Base-by-base conservation (phyloP, 2,113 vertebrate genomes). In the Rhinolophus ferrumequinum region DNA sequence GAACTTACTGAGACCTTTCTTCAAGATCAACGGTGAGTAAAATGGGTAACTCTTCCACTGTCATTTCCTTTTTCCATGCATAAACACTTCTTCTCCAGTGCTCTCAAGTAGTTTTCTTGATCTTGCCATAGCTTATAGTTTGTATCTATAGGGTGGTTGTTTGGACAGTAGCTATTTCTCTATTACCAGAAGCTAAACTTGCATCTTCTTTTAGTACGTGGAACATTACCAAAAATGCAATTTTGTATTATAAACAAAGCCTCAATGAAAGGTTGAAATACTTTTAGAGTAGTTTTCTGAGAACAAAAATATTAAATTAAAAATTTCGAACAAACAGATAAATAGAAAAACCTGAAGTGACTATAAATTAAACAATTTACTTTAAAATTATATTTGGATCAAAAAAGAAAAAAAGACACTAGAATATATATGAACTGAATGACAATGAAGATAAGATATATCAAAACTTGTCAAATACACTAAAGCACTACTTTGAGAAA, bases 261-360 rank as follows among this genome's bases (percentile, higher is more conserved):
- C 8, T n/a, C 16, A 41, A 77, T 19, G 91, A 44, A 56, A 82
- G 22, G 6, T 69, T 50, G 24, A 73, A 73, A 72, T 80, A 5
- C 1, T 62, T 85, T 90, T 52, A 88, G n/a, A 44, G 24, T 30
- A 96, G 69, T 93, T 92, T 94, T 44, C 21, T 87, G 60, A 79
- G n/a, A 82, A 26, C 73, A 85, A 70, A 35, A 24, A 54, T 38
- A 93, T 62, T 82, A 75, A 88, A 66, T 4, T 54, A 62, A 88
- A n/a, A 67, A 28, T 96, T 41, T 73, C 2, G 88, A 70, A 62
- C 12, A 81, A 64, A 82, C 60, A 58, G 3, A 19, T 79, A 86
- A 76, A 12, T 35, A 35, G 47, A 76, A 84, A 89, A 60, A 54
- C 21, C 58, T 5, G 16, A 80, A 76, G 26, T 41, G 73, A 58